Percentiles rank a stretch among this genome's conserved stretches.
Evolutionary conservation across 2,113 vertebrate species (phyloP).

Genomic region (Brachionichthys hirsutus): DNA sequence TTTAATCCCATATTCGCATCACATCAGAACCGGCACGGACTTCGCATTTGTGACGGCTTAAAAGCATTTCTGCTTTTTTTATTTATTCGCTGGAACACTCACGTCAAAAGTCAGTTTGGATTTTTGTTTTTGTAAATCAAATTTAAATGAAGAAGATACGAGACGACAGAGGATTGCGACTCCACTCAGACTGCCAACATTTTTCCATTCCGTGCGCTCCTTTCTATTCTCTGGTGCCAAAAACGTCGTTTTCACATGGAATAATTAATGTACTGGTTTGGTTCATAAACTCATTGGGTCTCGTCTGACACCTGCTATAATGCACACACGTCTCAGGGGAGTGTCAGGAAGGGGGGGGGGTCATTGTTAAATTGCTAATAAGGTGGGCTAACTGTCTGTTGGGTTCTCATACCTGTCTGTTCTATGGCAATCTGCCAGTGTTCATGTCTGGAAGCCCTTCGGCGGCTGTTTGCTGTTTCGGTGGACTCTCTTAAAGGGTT

Average conservation of each 20-base stretch:
- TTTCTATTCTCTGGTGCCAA: constrained; percentile 1
- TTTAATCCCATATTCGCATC: constrained; percentile 3
- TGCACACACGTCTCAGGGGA: not conserved
- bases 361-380: too few relatives aligned
- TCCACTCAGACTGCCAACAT: not conserved
- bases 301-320: not conserved
- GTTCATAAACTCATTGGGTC: not conserved
- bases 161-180: constrained; percentile 15
- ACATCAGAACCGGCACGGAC: not conserved
- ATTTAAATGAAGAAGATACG: constrained; percentile 6
- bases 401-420: not conserved
- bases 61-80: constrained; percentile 47
- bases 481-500: not conserved
- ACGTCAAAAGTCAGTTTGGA: too few relatives aligned
- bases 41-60: constrained; percentile 24
- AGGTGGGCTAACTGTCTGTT: not conserved
- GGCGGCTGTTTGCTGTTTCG: not conserved
- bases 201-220: not conserved
- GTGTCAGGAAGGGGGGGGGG: not conserved
- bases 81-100: constrained; percentile 4
- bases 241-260: not conserved
- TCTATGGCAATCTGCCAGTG: not conserved
- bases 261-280: constrained; percentile 3
- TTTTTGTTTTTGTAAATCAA: too few relatives aligned
- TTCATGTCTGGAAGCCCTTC: not conserved